These are phyloP conservation scores for Malacosoma neustria DNA, from an alignment of 2,888 invertebrate species.

Conservation along the genomic window DNA sequence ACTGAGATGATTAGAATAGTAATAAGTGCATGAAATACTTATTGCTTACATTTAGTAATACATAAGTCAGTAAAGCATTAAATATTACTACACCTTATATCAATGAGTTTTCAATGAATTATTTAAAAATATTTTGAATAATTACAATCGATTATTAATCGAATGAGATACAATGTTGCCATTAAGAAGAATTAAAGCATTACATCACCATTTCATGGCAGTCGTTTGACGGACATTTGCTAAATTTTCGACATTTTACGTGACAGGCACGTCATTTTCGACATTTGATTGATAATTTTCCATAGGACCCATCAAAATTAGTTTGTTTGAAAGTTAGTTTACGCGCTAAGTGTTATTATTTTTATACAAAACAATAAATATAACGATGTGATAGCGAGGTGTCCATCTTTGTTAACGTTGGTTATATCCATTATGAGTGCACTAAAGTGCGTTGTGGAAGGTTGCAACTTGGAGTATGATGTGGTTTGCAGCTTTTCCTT, in stretches of 20 bases:
- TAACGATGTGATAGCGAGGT: slow-evolving; percentile 56
- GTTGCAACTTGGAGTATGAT: slow-evolving; percentile 68
- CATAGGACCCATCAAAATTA: slow-evolving; percentile 69
- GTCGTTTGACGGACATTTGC: slow-evolving; percentile 55
- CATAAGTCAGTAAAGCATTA: too few relatives aligned
- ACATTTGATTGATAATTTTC: slow-evolving; percentile 75
- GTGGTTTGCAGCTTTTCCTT: slow-evolving; percentile 70
- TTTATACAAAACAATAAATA: slow-evolving; percentile 36
- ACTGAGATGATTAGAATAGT: too few relatives aligned
- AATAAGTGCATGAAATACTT: too few relatives aligned
- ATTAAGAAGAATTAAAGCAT: slow-evolving; percentile 36
- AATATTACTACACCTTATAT: too few relatives aligned
- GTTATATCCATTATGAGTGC: slow-evolving; percentile 45
- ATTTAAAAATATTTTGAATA: too few relatives aligned
- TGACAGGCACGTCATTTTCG: slow-evolving; percentile 74
- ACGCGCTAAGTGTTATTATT: slow-evolving; percentile 64
- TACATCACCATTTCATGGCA: slow-evolving; percentile 71
- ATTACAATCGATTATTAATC: too few relatives aligned
- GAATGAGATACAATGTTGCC: slow-evolving; percentile 54
- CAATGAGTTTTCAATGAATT: too few relatives aligned
- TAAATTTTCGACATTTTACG: slow-evolving; percentile 67
- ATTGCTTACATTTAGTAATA: too few relatives aligned
- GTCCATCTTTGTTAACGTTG: slow-evolving; percentile 40
- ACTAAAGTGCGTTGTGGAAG: slow-evolving; percentile 67
- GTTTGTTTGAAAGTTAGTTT: slow-evolving; percentile 73